Evolutionary conservation across 1,140 invertebrate genomes (phyloP).

Genomic region (Dreissena rostriformis): DNA sequence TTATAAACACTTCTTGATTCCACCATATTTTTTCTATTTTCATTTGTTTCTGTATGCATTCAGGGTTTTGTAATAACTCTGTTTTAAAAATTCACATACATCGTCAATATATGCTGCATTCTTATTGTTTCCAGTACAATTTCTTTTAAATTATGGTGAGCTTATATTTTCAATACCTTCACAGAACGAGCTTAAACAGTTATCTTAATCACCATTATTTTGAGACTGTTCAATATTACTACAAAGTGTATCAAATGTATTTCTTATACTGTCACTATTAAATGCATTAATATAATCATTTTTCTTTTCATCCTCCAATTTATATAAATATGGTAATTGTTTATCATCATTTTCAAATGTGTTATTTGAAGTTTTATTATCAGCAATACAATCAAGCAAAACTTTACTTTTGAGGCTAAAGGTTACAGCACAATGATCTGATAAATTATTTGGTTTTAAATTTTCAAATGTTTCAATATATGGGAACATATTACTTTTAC

Average conservation of each 20-base stretch:
- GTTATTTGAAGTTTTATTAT: neutral
- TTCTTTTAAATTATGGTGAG: neutral
- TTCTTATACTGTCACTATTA: no score
- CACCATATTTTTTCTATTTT: constrained; percentile 19
- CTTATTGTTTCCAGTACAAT: neutral
- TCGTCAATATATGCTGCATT: neutral
- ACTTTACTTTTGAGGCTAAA: no score
- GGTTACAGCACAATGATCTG: constrained; percentile 2
- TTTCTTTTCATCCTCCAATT: neutral
- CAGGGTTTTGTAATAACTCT: constrained; percentile 2
- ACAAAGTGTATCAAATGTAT: neutral
- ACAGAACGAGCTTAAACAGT: neutral
- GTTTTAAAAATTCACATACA: constrained; percentile 5
- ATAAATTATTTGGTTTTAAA: constrained; percentile 19
- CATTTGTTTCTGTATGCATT: constrained; percentile 1
- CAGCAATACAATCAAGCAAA: neutral
- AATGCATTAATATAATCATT: constrained; percentile 1
- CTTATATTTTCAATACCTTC: neutral
- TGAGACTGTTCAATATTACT: neutral
- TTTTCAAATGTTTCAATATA: constrained; percentile 7
- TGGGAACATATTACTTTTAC: constrained; percentile 3
- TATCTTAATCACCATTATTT: neutral
- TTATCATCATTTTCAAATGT: neutral
- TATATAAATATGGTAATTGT: neutral
- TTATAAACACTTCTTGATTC: constrained; percentile 13